Evolutionary conservation across 2,888 invertebrate species (phyloP).

Genomic region (Dioctria rufipes): DNA sequence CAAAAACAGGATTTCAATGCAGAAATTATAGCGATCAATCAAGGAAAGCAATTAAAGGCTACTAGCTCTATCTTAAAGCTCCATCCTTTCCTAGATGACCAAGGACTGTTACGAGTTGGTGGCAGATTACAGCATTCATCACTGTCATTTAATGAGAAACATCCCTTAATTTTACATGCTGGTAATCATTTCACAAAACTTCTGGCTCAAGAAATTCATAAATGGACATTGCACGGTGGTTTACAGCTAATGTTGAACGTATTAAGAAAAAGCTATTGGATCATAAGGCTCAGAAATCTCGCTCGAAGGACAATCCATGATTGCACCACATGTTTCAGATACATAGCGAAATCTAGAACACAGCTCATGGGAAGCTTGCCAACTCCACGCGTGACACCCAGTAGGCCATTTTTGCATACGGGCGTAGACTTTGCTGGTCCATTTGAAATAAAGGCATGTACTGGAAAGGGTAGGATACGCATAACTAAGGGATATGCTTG

Average conservation of each 20-base stretch:
- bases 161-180: conserved; percentile 59
- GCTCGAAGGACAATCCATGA: no score
- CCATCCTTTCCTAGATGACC: conserved; percentile 53
- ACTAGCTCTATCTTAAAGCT: conserved; percentile 2
- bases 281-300: no score
- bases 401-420: conserved; percentile 57
- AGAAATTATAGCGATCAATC: background rate
- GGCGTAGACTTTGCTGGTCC: conserved; percentile 61
- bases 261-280: no score
- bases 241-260: no score
- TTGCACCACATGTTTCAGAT: no score
- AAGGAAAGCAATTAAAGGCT: background rate
- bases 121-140: conserved; percentile 12
- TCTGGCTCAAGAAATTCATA: no score
- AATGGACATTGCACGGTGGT: no score
- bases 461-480: conserved; percentile 51
- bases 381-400: conserved; percentile 42
- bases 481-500: conserved; percentile 26
- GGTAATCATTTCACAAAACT: conserved; percentile 25
- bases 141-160: conserved; percentile 7
- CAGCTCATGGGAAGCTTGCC: no score
- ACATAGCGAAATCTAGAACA: no score
- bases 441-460: conserved; percentile 44
- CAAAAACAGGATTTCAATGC: conserved; percentile 11
- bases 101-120: conserved; percentile 10